These are phyloP conservation scores for Margaritifera margaritifera DNA, from an alignment of 2,888 invertebrate species.

Conservation along the genomic window DNA sequence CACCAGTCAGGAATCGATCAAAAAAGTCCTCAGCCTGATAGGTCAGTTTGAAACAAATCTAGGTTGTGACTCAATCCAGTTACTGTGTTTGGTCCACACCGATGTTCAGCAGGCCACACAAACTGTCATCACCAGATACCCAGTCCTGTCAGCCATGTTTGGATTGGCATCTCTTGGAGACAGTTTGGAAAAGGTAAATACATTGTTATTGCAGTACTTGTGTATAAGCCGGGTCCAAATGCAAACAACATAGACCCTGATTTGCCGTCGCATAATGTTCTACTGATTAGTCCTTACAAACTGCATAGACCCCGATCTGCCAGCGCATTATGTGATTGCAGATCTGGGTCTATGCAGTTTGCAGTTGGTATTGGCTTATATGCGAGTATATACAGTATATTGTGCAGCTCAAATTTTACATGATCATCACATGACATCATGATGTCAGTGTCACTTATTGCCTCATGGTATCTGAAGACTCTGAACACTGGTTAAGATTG, in stretches of 20 bases:
- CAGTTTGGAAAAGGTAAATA: too few species aligned
- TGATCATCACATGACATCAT: neutral
- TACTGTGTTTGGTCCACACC: slow-evolving; percentile 41
- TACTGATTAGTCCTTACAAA: too few species aligned
- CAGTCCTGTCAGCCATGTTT: slow-evolving; percentile 42
- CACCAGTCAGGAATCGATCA: slow-evolving; percentile 20
- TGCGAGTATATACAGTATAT: neutral
- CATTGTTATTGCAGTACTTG: too few species aligned
- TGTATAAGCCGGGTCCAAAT: too few species aligned
- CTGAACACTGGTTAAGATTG: too few species aligned
- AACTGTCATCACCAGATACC: slow-evolving; percentile 41
- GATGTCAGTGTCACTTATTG: neutral
- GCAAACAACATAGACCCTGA: too few species aligned
- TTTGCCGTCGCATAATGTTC: too few species aligned
- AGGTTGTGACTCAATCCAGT: slow-evolving; percentile 48
- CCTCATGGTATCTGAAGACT: too few species aligned
- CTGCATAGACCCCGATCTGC: too few species aligned
- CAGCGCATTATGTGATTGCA: too few species aligned
- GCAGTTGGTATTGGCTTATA: too few species aligned
- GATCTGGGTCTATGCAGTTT: too few species aligned
- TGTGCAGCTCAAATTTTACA: neutral
- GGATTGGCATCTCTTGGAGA: slow-evolving; percentile 8
- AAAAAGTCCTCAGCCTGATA: slow-evolving; percentile 22
- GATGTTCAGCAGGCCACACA: slow-evolving; percentile 37
- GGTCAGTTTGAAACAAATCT: slow-evolving; percentile 8